Conservation (phyloP, 1,140 invertebrate genomes). For the Leptinotarsa texana region DNA sequence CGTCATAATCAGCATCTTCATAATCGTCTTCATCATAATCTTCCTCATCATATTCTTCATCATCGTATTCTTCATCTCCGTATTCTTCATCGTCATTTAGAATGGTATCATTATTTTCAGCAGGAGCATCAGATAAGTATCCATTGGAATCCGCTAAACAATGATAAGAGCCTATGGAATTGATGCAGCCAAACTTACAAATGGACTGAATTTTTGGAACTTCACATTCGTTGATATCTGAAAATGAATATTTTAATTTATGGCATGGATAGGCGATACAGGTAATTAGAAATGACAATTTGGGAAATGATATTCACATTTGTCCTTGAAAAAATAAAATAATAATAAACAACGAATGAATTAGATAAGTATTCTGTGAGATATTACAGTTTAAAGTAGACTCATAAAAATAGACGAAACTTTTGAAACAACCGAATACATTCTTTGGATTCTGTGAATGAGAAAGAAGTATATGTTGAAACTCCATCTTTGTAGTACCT, state of each 20-base stretch:
- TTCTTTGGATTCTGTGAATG: too few species aligned
- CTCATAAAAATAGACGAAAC: too few species aligned
- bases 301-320: too few species aligned
- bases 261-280: too few species aligned
- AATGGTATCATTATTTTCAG: conserved; percentile 12
- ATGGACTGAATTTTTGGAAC: background rate
- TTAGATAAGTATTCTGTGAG: too few species aligned
- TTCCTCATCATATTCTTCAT: conserved; percentile 39
- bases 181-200: conserved; percentile 15
- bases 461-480: too few species aligned
- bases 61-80: conserved; percentile 40
- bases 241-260: background rate
- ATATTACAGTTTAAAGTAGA: too few species aligned
- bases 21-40: conserved; percentile 43
- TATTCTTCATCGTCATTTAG: conserved; percentile 36
- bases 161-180: conserved; percentile 22
- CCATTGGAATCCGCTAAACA: conserved; percentile 1
- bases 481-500: too few species aligned
- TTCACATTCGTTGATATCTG: conserved; percentile 30
- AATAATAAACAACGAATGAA: too few species aligned
- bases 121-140: conserved; percentile 34
- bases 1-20: conserved; percentile 27
- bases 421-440: too few species aligned
- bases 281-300: too few species aligned
- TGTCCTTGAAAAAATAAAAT: too few species aligned